Percentiles rank a stretch among this genome's conserved stretches.
Evolutionary conservation across 2,888 invertebrate genomes (phyloP).

Genomic region (Heliconius hortense): DNA sequence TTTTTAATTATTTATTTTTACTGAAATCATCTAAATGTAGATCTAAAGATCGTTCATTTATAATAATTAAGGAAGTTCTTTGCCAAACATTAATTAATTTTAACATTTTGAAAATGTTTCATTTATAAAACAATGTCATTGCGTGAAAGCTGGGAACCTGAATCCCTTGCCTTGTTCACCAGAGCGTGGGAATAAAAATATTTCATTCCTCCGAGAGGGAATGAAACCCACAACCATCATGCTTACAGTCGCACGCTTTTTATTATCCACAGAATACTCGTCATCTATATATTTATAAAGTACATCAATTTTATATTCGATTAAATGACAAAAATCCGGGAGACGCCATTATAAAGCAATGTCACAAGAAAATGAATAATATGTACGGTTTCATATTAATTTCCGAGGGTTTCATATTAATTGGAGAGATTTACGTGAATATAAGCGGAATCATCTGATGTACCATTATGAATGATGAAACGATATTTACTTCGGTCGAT

Average conservation of each 20-base stretch:
- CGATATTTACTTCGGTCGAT: conserved; percentile 7
- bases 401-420: conserved; percentile 15
- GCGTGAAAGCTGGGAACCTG: too few species aligned
- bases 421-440: conserved; percentile 21
- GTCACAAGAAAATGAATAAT: conserved; percentile 28
- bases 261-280: neutral
- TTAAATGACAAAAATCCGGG: conserved; percentile 28
- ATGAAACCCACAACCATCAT: neutral
- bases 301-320: conserved; percentile 17
- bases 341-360: conserved; percentile 16
- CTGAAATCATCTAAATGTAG: neutral
- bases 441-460: conserved; percentile 10
- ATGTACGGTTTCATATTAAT: conserved; percentile 26
- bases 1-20: neutral
- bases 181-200: neutral
- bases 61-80: neutral
- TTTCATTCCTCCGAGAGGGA: neutral
- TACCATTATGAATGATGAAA: conserved; percentile 19
- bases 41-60: neutral
- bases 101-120: too few species aligned
- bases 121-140: too few species aligned
- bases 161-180: too few species aligned
- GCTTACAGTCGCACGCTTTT: neutral
- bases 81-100: neutral
- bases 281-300: neutral